Conservation (phyloP, 2,888 invertebrate species). For the Drepana falcataria region DNA sequence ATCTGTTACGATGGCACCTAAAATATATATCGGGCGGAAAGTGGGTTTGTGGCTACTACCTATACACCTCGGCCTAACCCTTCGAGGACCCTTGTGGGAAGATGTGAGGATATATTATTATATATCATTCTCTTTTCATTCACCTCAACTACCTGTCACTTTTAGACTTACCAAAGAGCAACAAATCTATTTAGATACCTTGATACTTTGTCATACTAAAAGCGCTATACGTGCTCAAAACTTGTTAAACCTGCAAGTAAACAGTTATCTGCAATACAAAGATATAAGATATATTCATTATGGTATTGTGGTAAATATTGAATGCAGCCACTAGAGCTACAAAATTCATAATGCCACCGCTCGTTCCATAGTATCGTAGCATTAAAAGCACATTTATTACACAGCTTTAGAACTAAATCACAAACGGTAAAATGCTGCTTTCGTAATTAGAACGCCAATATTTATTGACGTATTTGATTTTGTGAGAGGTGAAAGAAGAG, state of each 20-base stretch:
- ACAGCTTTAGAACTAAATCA: slow-evolving; percentile 59
- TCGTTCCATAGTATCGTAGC: slow-evolving; percentile 65
- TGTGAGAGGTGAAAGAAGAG: too few relatives aligned
- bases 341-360: slow-evolving; percentile 48
- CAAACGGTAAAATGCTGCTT: slow-evolving; percentile 51
- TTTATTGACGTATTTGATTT: too few relatives aligned
- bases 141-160: too few relatives aligned
- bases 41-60: too few relatives aligned
- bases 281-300: not conserved
- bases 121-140: too few relatives aligned
- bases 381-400: slow-evolving; percentile 76
- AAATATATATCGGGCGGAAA: too few relatives aligned
- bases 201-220: not conserved
- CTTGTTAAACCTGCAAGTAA: not conserved
- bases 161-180: too few relatives aligned
- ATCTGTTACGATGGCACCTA: too few relatives aligned
- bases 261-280: not conserved
- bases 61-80: too few relatives aligned
- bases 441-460: slow-evolving; percentile 5
- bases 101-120: too few relatives aligned
- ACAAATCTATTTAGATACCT: not conserved
- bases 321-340: slow-evolving; percentile 9
- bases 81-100: too few relatives aligned
- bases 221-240: not conserved
- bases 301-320: not conserved